A percentile compares a stretch with the other conserved stretches of the same genome.
Evolutionary conservation across 2,888 invertebrate genomes (phyloP).

Genomic region (Catocala sponsa): DNA sequence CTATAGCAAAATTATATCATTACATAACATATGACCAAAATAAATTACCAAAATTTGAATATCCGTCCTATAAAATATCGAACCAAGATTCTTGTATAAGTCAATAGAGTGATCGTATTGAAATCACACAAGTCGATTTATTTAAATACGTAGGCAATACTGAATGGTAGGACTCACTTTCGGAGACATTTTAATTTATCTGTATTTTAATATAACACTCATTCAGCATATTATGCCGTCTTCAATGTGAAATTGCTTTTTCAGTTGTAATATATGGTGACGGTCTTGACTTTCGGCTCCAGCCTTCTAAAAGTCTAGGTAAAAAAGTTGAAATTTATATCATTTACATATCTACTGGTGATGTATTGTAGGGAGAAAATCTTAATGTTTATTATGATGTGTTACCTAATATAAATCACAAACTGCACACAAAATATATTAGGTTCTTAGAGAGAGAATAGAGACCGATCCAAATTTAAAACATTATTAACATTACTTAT

Average conservation of each 20-base stretch:
- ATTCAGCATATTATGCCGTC: conserved; percentile 50
- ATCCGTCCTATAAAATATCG: neutral
- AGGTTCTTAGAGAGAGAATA: too few relatives aligned
- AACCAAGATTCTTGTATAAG: conserved; percentile 12
- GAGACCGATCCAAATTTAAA: too few relatives aligned
- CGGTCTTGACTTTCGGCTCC: conserved; percentile 36
- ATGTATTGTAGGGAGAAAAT: too few relatives aligned
- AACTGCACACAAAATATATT: too few relatives aligned
- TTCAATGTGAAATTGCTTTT: conserved; percentile 53
- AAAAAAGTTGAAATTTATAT: conserved; percentile 26
- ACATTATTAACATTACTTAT: too few relatives aligned
- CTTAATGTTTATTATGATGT: too few relatives aligned
- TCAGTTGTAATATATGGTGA: conserved; percentile 50
- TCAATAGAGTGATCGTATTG: conserved; percentile 6
- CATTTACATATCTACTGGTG: neutral
- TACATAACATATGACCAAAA: too few relatives aligned
- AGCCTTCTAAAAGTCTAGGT: conserved; percentile 17
- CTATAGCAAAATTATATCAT: too few relatives aligned
- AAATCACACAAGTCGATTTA: conserved; percentile 38
- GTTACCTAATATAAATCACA: too few relatives aligned
- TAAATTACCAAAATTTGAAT: too few relatives aligned
- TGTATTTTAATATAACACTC: conserved; percentile 56
- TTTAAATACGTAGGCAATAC: conserved; percentile 37
- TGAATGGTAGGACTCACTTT: conserved; percentile 29
- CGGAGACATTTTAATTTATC: conserved; percentile 54